A percentile compares a stretch with the other conserved stretches of the same genome.
phyloP scores from a whole-genome alignment of 2,797 vertebrate genomes.

The Sebastes nivosus region DNA sequence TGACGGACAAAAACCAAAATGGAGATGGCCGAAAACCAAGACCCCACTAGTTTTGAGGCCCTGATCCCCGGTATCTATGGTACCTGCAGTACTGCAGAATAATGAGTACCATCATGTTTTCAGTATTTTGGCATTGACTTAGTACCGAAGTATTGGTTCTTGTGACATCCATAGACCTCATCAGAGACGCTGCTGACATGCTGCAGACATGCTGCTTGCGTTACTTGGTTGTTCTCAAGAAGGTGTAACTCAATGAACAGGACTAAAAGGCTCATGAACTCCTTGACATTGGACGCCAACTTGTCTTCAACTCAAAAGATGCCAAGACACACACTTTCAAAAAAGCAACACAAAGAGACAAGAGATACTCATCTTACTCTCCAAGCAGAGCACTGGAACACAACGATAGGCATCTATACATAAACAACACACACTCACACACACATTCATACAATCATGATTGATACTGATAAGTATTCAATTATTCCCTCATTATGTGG shows the following conservation, averaged over 20 bases:
- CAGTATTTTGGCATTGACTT: no score
- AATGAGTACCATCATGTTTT: no score
- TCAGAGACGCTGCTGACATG: not conserved
- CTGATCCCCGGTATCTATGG: no score
- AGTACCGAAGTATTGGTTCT: no score
- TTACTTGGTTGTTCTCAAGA: not conserved
- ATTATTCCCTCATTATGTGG: slow-evolving; percentile 67
- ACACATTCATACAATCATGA: slow-evolving; percentile 27
- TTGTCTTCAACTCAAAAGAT: not conserved
- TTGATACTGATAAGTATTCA: slow-evolving; percentile 64
- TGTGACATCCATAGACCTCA: accelerated
- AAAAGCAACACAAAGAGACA: not conserved
- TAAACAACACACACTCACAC: slow-evolving; percentile 1
- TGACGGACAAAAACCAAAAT: no score
- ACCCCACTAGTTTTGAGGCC: no score
- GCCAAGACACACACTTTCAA: slow-evolving; percentile 1
- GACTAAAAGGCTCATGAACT: not conserved
- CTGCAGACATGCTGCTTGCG: not conserved
- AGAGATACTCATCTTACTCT: not conserved
- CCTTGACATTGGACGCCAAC: not conserved
- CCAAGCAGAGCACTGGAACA: slow-evolving; percentile 3
- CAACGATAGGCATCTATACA: slow-evolving; percentile 7
- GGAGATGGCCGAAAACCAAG: accelerated
- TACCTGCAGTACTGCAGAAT: no score
- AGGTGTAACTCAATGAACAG: not conserved